Base-by-base conservation (phyloP, 2,797 vertebrate genomes). In the Cygnus olor region DNA sequence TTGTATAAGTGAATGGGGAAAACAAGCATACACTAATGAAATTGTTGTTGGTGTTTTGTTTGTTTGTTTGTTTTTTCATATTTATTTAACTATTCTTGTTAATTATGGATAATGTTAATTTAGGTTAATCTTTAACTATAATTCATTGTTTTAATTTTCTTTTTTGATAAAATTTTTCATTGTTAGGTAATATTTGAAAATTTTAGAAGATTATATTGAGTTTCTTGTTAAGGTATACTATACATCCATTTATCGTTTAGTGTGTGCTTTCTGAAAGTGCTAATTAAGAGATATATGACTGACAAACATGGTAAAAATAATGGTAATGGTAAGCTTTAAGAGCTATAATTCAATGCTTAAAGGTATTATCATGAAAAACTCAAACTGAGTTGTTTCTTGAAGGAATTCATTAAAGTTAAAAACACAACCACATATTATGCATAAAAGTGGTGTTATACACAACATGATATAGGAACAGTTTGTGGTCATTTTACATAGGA, bases 101-200 rank as follows among this genome's bases (percentile, higher is more conserved):
- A 5, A 2, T 0, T 2, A 0, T 10, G 0, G 1, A 0, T 5
- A 0, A 1, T 1, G 0, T 5, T 27, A 32, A 0, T 64, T 86
- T 24, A 2, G 30, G 10, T 30, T 51, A 51, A 15, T 25, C 25
- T 25, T 51, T 27, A 27, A 15, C 25, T 51, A 14, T 27, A 15
- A 12, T 18, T 32, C 11, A 30, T 19, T 32, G 22, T 56, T 32
- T 56, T 20, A 18, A 54, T 56, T 56, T 18, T 56, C 3, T 32
- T 56, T 10, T 30, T 56, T 56, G 10, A 56, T 18, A 19, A 32
- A 30, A 19, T 32, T 56, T 32, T 20, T 32, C 22, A 17, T 7
- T 12, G 18, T 20, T 56, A 19, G 6, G 7, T 32, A 56, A 0
- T 0, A 0, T 32, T 85, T 69, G 0, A 2, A 57, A 30, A 0